Base-by-base conservation (phyloP, 2,797 vertebrate genomes). In the Gymnothorax reevesii region DNA sequence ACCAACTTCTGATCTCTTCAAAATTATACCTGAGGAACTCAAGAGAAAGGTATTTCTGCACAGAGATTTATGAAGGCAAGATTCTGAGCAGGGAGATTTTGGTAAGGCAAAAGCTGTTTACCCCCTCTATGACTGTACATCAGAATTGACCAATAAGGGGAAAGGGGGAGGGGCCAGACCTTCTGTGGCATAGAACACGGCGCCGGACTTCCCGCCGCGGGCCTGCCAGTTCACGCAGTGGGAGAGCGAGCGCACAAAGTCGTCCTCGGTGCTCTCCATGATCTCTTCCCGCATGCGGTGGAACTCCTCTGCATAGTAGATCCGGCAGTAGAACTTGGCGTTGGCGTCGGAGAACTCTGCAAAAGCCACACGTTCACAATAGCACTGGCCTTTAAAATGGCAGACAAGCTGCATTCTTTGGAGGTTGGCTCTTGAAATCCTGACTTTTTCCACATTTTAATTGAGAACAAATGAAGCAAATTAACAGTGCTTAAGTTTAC, bases 211-310 rank as follows among this genome's bases (percentile, higher is more conserved):
- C 20, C 99, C 99, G 0, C 98, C 99, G 0, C 98, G 96, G 25
- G 99, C 98, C 92, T 99, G 99, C 99, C 99, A 99, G 90, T 99
- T 99, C 33, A 98, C 96, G 0, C 98, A 99, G 92, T 98, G 99
- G 1, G 98, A 99, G 9, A 99, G 97, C 0, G 99, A 99, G 33
- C 97, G 97, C 84, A 99, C 96, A 25, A 99, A 99, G 88, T 99
- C 97, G n/a, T 99, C 98, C 86, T 99, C 97, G 0, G 94, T 95
- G 94, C 97, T 99, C 92, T 97, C 98, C 95, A 99, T 94, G 90
- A 99, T 98, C 90, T 97, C 97, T 84, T 97, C 97, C 0, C 99
- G 96, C 98, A 99, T 99, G 92, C 96, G 97, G 88, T 99, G 98
- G 88, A 99, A 99, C 91, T 99, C 98, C 83, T 98, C 97, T 0